phyloP scores from a whole-genome alignment of 2,797 vertebrate species.

The Acanthis flammea region DNA sequence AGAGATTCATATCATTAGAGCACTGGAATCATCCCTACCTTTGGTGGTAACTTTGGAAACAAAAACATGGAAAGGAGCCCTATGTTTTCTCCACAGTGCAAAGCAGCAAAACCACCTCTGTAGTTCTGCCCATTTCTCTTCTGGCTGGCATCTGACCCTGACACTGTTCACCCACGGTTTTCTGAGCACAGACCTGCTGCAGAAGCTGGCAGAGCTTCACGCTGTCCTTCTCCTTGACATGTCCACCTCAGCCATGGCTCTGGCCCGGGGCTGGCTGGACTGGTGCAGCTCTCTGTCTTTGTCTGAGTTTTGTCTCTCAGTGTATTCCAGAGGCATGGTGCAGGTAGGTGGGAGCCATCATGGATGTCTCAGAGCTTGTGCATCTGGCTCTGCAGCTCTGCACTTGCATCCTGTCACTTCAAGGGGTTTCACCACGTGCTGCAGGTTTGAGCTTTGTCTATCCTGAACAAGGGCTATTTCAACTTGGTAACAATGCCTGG shows the following conservation, averaged over 20 bases:
- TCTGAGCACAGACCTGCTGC: background rate
- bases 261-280: accelerated
- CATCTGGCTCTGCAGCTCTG: background rate
- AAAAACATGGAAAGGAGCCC: background rate
- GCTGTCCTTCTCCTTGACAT: background rate
- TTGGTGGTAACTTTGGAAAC: background rate
- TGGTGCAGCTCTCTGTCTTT: background rate
- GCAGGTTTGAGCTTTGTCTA: background rate
- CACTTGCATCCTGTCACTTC: background rate
- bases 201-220: background rate
- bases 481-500: accelerated
- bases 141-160: background rate
- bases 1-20: background rate
- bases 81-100: background rate
- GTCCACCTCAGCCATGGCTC: background rate
- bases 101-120: background rate
- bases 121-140: background rate
- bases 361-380: background rate
- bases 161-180: background rate
- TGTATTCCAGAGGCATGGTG: background rate
- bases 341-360: background rate
- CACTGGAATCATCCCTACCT: background rate
- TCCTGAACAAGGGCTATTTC: accelerated
- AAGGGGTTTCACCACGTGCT: background rate
- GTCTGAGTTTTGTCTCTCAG: background rate